Evolutionary conservation across 2,797 vertebrate genomes (phyloP).

Genomic region (Oreonectes daqikongensis): DNA sequence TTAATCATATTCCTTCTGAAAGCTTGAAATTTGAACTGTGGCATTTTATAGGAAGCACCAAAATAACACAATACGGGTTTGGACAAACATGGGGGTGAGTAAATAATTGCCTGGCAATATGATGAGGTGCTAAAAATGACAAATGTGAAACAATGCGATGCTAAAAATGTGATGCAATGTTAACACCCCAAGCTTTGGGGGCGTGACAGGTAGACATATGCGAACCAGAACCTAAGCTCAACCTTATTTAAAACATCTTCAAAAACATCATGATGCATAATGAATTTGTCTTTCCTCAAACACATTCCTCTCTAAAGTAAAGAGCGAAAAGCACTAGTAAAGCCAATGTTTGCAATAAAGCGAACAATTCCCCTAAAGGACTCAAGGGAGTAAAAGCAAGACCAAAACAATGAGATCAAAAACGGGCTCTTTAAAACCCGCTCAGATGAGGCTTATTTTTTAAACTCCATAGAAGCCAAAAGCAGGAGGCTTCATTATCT

Average conservation of each 20-base stretch:
- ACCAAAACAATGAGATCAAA: conserved; percentile 36
- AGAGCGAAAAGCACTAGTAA: not conserved
- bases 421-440: not conserved
- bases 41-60: not conserved
- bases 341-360: conserved; percentile 1
- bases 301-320: not conserved
- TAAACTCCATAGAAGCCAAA: conserved; percentile 28
- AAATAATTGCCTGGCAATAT: not conserved
- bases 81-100: not conserved
- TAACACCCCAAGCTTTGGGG: not conserved
- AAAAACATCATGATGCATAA: not conserved
- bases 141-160: not conserved
- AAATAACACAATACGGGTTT: not conserved
- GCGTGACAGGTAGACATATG: not conserved
- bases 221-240: not conserved
- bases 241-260: not conserved
- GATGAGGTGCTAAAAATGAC: not conserved
- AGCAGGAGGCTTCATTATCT: conserved; percentile 39
- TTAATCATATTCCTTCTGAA: not conserved
- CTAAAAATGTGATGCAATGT: not conserved
- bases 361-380: not conserved
- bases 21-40: not conserved
- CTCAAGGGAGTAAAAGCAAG: conserved; percentile 18
- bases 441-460: conserved; percentile 32
- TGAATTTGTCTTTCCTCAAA: not conserved